Evolutionary conservation across 2,113 vertebrate species (phyloP).

Genomic region (Herpailurus yagouaroundi): DNA sequence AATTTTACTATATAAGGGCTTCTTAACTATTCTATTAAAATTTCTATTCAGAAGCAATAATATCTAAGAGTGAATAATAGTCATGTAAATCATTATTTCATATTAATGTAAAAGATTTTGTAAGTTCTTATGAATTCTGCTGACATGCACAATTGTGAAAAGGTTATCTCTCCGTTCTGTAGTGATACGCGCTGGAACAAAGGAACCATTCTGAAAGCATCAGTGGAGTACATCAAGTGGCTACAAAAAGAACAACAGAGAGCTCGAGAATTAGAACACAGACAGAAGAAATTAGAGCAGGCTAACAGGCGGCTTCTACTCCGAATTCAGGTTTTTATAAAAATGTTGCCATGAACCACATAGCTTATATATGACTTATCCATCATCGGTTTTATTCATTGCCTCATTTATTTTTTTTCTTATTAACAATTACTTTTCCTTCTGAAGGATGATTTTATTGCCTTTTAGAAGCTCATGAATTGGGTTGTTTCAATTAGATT

Average conservation of each 20-base stretch:
- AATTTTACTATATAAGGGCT: constrained; percentile 97
- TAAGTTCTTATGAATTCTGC: constrained; percentile 97
- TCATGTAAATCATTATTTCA: constrained; percentile 98
- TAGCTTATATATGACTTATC: constrained; percentile 59
- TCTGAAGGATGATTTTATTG: constrained; percentile 32
- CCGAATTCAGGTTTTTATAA: constrained; percentile 94
- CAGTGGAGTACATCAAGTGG: constrained; percentile 99
- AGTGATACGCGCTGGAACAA: constrained; percentile 99
- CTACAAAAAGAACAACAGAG: constrained; percentile 99
- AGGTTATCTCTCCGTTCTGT: constrained; percentile 93
- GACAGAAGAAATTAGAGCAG: constrained; percentile 98
- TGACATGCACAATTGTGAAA: constrained; percentile 94
- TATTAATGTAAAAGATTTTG: constrained; percentile 94
- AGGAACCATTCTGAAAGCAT: constrained; percentile 99
- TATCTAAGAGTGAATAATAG: constrained; percentile 99
- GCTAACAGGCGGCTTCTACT: constrained; percentile 95
- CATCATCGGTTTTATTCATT: constrained; percentile 65
- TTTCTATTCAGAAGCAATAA: constrained; percentile 97
- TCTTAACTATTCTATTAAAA: constrained; percentile 99
- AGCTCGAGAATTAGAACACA: constrained; percentile 94
- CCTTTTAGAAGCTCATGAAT: constrained; percentile 23
- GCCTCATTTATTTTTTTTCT: constrained; percentile 60
- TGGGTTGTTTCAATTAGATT: constrained; percentile 38
- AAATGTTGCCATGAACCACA: constrained; percentile 3
- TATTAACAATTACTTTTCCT: constrained; percentile 10